Evolutionary conservation across 2,113 vertebrate genomes (phyloP), one percentile per base, ranked within the genome.

Genomic region (Bungarus multicinctus): DNA sequence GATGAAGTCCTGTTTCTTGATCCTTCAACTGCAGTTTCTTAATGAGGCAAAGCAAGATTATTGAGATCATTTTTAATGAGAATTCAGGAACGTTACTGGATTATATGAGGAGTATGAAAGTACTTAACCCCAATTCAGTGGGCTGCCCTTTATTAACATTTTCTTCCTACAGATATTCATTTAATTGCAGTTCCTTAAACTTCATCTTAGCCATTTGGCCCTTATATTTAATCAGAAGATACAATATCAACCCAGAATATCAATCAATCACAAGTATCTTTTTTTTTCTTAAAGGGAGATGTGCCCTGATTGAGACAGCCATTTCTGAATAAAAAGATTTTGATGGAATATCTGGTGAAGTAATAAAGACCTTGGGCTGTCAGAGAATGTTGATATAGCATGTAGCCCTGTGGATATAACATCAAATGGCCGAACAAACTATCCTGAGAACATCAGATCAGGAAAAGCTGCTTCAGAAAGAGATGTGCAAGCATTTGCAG

Each of bases 111-210:
- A 86, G 89, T 90, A 93, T 93, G 92, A 93, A 87, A 93, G 60
- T 90, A 90, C 25, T 90, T 93, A 93, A 93, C 92, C 89, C 90
- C 89, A 87, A 89, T 93, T 93, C 92, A 87, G 25, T 93, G 55
- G 81, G 81, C 74, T 90, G 81, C 92, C 92, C 92, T 93, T 90
- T 90, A 93, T 93, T 93, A 93, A 86, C 92, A 93, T 93, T 93
- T 93, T 93, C 54, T 57, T 93, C n/a, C 89, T 64, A 93, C 89
- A 64, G 81, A 93, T 34, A 53, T 25, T 90, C 88, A 90, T 93
- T 90, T 93, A 90, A 93, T 93, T 93, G 92, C 55, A 87, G n/a
- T 54, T 90, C 90, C 89, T 85, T 53, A 90, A 93, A 81, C 74
- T 55, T 85, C 55, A 90, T 93, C 92, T 93, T 85, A 87, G 60